Base-by-base conservation (phyloP, 2,797 vertebrate genomes). In the Zenarchopterus dispar region DNA sequence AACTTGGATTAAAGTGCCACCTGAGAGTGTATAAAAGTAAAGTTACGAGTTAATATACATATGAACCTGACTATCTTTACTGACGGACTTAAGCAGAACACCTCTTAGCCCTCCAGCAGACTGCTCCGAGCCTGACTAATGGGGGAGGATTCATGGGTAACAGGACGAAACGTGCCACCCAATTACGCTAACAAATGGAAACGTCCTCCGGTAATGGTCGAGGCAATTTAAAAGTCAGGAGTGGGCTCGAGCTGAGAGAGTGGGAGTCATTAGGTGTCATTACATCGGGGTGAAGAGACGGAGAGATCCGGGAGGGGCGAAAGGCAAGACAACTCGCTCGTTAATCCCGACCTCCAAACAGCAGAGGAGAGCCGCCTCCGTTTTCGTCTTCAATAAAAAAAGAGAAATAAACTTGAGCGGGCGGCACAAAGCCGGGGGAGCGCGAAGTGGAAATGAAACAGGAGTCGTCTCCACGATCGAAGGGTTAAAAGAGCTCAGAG, bases 151-250 rank as follows among this genome's bases (percentile, higher is more conserved):
- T 88, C 66, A 51, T 6, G 33, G 69, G 62, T 59, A 85, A 75
- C 58, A 28, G 78, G 58, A 78, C 62, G 60, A 65, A 85, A 85
- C 73, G 62, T 63, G 82, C 6, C 28, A 50, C 59, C 75, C 84
- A 88, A 92, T 91, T 91, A 90, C 57, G 44, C 73, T 74, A 80
- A 89, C 84, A 89, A 90, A 92, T 85, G 83, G 75, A 87, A 59
- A 69, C 84, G 73, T 80, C 70, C 75, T 77, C 67, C 33, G 42
- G 78, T 88, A 90, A 89, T 85, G 78, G 73, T 56, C 10, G 56
- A 61, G 65, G 69, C 77, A 77, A 85, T 89, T 80, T 82, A 45
- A 81, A 84, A 89, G 84, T 83, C 81, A 74, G 80, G 72, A 74
- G 51, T 31, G 49, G 81, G 73, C 73, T 69, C 0, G 18, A 73